Conservation (phyloP, 2,113 vertebrate species). For the Tragulus kanchil region DNA sequence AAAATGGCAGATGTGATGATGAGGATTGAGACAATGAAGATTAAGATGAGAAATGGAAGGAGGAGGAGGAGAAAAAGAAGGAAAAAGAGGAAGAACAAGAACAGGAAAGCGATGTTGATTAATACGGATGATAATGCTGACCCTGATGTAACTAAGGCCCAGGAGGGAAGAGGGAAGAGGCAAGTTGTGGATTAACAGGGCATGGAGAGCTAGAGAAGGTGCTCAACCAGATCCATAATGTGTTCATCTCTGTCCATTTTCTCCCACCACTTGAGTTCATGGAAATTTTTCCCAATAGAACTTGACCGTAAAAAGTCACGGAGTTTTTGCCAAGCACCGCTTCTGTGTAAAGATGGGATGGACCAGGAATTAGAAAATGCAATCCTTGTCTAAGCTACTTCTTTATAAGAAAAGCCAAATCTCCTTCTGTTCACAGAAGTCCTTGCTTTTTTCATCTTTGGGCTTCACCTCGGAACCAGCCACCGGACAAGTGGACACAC, state of each 20-base stretch:
- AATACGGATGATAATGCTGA: accelerated
- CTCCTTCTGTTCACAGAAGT: no score
- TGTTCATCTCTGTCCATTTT: not conserved
- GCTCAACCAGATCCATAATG: not conserved
- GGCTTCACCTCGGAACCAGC: not conserved
- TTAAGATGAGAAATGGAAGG: not conserved
- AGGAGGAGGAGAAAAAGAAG: not conserved
- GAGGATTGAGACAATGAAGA: not conserved
- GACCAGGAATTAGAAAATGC: not conserved
- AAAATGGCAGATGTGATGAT: not conserved
- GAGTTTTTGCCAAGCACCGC: not conserved
- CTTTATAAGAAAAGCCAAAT: not conserved
- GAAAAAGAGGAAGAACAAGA: not conserved
- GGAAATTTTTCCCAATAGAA: not conserved
- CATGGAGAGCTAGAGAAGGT: accelerated
- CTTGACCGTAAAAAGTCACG: accelerated
- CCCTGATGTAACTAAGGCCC: not conserved
- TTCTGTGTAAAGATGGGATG: not conserved
- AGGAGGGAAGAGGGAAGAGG: not conserved
- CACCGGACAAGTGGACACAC: not conserved
- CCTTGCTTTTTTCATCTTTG: not conserved
- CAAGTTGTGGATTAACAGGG: not conserved
- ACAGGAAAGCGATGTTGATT: not conserved
- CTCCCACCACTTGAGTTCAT: not conserved
- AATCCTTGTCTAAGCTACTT: not conserved